These are phyloP conservation scores for Menura novaehollandiae DNA, from an alignment of 2,113 vertebrate genomes.

Conservation along the genomic window DNA sequence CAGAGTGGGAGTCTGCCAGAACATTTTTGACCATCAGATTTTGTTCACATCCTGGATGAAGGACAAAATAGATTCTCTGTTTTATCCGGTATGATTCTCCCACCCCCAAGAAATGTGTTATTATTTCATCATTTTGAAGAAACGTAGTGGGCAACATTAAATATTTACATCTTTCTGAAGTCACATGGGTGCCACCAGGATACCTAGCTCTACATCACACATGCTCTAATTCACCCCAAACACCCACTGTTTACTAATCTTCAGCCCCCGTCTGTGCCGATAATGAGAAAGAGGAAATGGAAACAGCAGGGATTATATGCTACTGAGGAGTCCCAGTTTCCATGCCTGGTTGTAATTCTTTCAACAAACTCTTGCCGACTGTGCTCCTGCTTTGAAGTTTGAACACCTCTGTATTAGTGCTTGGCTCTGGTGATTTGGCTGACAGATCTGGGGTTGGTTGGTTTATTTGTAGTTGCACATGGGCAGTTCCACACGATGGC, in stretches of 20 bases:
- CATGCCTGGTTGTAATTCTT: slow-evolving; percentile 49
- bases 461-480: not conserved
- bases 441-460: not conserved
- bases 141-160: slow-evolving; percentile 6
- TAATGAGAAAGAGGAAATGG: slow-evolving; percentile 63
- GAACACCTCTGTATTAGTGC: slow-evolving; percentile 8
- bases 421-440: slow-evolving; percentile 4
- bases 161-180: slow-evolving; percentile 20
- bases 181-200: not conserved
- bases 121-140: not conserved
- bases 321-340: slow-evolving; percentile 52
- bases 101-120: not conserved
- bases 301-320: slow-evolving; percentile 44
- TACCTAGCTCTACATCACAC: slow-evolving; percentile 30
- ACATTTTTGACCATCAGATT: not conserved
- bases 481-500: not conserved
- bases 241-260: slow-evolving; percentile 50
- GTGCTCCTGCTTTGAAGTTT: slow-evolving; percentile 22
- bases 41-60: not conserved
- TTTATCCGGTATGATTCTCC: not conserved
- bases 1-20: not conserved
- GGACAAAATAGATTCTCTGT: not conserved
- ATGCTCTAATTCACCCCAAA: slow-evolving; percentile 43
- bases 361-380: slow-evolving; percentile 27
- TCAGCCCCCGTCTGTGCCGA: slow-evolving; percentile 31